Evolutionary conservation across 2,113 vertebrate species (phyloP), one percentile per base, ranked within the genome.

Genomic region (Bagarius yarrelli): DNA sequence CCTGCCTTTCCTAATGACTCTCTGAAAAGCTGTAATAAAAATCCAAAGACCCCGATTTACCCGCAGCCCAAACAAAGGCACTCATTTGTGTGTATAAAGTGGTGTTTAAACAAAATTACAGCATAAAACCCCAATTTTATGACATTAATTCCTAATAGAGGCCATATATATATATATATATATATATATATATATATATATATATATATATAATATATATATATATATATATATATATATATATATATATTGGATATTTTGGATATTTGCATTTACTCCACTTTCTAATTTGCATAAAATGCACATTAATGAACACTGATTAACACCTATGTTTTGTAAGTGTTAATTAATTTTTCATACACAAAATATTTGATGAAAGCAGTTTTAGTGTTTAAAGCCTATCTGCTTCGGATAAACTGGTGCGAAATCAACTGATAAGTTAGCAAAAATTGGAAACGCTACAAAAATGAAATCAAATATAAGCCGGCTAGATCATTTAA

Each of bases 1-100:
- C 73, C 34, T 59, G 73, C 13, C 73, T 25, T 57, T 40, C 5
- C 55, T 75, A 75, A 75, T 21, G 32, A 75, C 72, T 59, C 53
- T 59, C 19, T 11, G 34, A 76, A 76, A 44, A 25, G 32, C 32
- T n/a, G 18, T 74, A 74, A 74, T 74, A 74, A 74, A 56, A 74
- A 32, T 19, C 32, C 30, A 23, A 23, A 56, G 72, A 57, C 72
- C 19, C 19, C 36, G 55, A 75, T 56, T 75, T 40, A 36, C 21
- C 32, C 1, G 0, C 3, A 57, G 36, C 5, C 3, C 23, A 59
- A 76, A 44, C 40, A 59, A 76, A 36, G 23, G 44, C 23, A 13
- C 34, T 59, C 8, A 76, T 76, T 44, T 44, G 32, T 57, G 21
- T 4, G 2, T 40, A 12, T 21, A 18, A 53, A 18, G 52, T 53